Evolutionary conservation across 2,888 invertebrate species (phyloP).

Genomic region (Ametastegia equiseti): DNA sequence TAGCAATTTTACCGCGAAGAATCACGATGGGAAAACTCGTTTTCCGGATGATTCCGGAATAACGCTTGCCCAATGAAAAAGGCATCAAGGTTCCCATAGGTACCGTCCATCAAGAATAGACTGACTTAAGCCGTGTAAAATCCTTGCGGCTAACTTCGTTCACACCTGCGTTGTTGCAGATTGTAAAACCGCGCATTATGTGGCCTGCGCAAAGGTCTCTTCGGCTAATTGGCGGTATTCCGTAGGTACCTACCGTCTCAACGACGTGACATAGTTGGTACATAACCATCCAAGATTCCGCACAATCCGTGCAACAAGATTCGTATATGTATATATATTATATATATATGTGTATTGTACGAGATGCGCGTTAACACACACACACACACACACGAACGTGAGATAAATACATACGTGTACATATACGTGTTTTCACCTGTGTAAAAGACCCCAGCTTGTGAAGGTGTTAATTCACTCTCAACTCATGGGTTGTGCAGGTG

Average conservation of each 20-base stretch:
- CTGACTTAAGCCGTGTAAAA: too few species aligned
- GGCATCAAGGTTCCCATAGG: too few species aligned
- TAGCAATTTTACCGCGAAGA: too few species aligned
- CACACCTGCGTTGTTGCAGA: slow-evolving; percentile 2
- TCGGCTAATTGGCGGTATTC: slow-evolving; percentile 18
- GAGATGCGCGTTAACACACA: neutral
- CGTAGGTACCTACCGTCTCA: neutral
- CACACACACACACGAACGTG: neutral
- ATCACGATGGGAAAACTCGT: too few species aligned
- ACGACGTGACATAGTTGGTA: slow-evolving; percentile 1
- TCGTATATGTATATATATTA: neutral
- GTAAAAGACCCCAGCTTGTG: neutral
- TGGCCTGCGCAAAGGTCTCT: neutral
- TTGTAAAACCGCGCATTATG: slow-evolving; percentile 28
- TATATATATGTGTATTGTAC: neutral
- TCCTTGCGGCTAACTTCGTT: neutral
- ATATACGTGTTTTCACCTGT: neutral
- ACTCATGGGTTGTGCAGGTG: slow-evolving; percentile 39
- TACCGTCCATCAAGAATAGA: too few species aligned
- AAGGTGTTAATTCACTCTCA: slow-evolving; percentile 41
- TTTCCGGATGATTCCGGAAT: too few species aligned
- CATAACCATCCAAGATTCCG: neutral
- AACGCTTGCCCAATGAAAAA: too few species aligned
- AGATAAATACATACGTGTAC: neutral
- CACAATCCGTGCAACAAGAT: neutral